phyloP scores from a whole-genome alignment of 2,888 invertebrate genomes.

The Leucoptera coffeella region DNA sequence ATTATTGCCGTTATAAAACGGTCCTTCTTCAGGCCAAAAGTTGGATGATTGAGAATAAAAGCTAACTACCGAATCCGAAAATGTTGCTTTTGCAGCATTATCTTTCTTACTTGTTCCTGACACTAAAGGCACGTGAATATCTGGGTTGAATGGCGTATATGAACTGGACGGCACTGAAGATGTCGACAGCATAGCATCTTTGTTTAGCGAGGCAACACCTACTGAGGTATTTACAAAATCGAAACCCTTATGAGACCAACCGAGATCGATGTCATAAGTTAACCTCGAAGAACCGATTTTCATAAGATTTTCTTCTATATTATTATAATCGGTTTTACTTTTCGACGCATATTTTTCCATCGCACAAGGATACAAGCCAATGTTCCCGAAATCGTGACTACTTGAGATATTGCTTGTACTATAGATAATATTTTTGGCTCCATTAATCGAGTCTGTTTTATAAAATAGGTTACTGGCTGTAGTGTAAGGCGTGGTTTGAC shows the following conservation, averaged over 20 bases:
- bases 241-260: slow-evolving; percentile 44
- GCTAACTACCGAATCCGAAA: slow-evolving; percentile 32
- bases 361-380: slow-evolving; percentile 41
- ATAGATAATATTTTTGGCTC: slow-evolving; percentile 34
- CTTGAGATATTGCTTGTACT: slow-evolving; percentile 39
- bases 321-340: slow-evolving; percentile 30
- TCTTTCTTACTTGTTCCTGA: slow-evolving; percentile 30
- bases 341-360: slow-evolving; percentile 40
- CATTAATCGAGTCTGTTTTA: slow-evolving; percentile 33
- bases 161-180: slow-evolving; percentile 24
- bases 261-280: slow-evolving; percentile 42
- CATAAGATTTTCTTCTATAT: slow-evolving; percentile 40
- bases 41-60: slow-evolving; percentile 37
- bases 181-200: slow-evolving; percentile 31
- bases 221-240: slow-evolving; percentile 39
- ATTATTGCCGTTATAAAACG: slow-evolving; percentile 31
- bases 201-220: slow-evolving; percentile 22
- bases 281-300: slow-evolving; percentile 39
- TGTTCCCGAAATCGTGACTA: slow-evolving; percentile 35
- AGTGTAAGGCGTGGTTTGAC: slow-evolving; percentile 18
- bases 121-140: slow-evolving; percentile 36
- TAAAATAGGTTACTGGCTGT: slow-evolving; percentile 30
- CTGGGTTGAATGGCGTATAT: slow-evolving; percentile 42
- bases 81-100: slow-evolving; percentile 24
- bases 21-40: slow-evolving; percentile 36